These are phyloP conservation scores for Orchestes rusci DNA, from an alignment of 2,888 invertebrate genomes.

Conservation along the genomic window DNA sequence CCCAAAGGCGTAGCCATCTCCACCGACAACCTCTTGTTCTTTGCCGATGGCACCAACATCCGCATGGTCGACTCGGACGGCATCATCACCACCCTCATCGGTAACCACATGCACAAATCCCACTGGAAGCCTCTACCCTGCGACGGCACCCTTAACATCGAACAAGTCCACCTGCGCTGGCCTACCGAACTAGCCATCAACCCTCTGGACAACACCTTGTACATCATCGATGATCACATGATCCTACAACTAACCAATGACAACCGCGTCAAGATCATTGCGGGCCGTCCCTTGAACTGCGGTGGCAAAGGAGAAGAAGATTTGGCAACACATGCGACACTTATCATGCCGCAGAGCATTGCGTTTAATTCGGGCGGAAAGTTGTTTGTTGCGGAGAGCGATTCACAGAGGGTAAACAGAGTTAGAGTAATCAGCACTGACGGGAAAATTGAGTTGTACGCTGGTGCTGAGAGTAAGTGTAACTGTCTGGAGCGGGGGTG, in stretches of 20 bases:
- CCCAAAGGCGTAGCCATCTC: slow-evolving; percentile 96
- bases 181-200: slow-evolving; percentile 93
- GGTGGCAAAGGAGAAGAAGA: slow-evolving; percentile 79
- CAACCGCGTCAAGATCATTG: slow-evolving; percentile 85
- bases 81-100: slow-evolving; percentile 85
- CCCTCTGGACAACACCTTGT: slow-evolving; percentile 88
- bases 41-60: slow-evolving; percentile 91
- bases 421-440: slow-evolving; percentile 87
- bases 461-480: slow-evolving; percentile 90
- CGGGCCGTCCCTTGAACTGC: slow-evolving; percentile 85
- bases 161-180: slow-evolving; percentile 91
- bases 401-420: slow-evolving; percentile 89
- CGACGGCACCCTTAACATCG: slow-evolving; percentile 83
- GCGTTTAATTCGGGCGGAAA: slow-evolving; percentile 89
- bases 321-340: slow-evolving; percentile 81
- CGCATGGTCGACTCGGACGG: slow-evolving; percentile 89
- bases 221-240: slow-evolving; percentile 96
- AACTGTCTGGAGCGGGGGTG: slow-evolving; percentile 88
- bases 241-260: slow-evolving; percentile 86
- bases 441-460: slow-evolving; percentile 87
- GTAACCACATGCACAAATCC: slow-evolving; percentile 87
- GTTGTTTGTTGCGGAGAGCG: slow-evolving; percentile 91
- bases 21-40: slow-evolving; percentile 84
- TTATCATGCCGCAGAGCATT: slow-evolving; percentile 91
- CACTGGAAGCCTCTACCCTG: slow-evolving; percentile 93